Evolutionary conservation across 2,113 vertebrate species (phyloP).

Genomic region (Callipepla californica): DNA sequence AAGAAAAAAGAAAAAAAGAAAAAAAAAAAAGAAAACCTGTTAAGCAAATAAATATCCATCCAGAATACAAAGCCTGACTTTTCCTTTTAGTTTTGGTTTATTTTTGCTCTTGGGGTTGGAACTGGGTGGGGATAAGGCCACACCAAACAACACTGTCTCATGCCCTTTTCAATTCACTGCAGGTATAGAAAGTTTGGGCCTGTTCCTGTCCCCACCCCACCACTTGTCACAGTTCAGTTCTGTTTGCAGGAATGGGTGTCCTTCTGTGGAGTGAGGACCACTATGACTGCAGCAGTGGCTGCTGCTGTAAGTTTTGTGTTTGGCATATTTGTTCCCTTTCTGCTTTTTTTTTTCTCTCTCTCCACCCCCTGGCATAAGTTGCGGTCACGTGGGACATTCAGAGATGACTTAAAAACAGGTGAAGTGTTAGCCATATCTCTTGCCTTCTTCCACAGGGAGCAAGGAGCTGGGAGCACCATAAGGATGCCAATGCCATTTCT

Average conservation of each 20-base stretch:
- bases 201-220: not conserved
- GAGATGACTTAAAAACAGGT: not conserved
- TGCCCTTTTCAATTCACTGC: not conserved
- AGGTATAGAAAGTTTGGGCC: not conserved
- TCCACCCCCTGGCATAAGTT: not conserved
- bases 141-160: not conserved
- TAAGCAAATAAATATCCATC: conserved; percentile 72
- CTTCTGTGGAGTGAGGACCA: not conserved
- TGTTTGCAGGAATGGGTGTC: not conserved
- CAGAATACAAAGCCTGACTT: conserved; percentile 61
- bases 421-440: not conserved
- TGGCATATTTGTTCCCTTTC: not conserved
- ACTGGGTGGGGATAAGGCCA: conserved; percentile 10
- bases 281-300: not conserved
- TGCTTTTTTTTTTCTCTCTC: not conserved
- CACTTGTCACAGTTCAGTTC: not conserved
- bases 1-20: conserved; percentile 76
- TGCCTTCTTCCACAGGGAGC: not conserved
- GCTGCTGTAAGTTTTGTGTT: not conserved
- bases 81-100: conserved; percentile 41
- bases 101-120: conserved; percentile 33
- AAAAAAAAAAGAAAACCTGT: conserved; percentile 34
- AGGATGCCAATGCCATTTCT: not conserved
- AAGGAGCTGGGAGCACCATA: not conserved
- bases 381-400: not conserved